Evolutionary conservation across 2,888 invertebrate genomes (phyloP), one percentile per base, ranked within the genome.

Genomic region (Crocallis elinguaria): DNA sequence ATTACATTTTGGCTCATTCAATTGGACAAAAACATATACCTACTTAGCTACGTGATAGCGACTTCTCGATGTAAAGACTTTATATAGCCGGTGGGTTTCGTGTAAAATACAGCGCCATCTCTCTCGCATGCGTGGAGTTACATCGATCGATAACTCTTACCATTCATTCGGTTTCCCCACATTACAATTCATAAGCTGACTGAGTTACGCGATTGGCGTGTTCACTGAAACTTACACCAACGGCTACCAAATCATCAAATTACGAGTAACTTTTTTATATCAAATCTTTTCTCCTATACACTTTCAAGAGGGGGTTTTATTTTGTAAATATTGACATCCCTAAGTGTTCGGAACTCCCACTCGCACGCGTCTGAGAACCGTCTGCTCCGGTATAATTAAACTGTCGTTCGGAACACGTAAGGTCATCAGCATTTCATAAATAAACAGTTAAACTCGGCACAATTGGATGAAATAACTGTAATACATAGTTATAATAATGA

Each of bases 41-140:
- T n/a, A n/a, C n/a, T n/a, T n/a, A n/a, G n/a, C n/a, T n/a, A n/a
- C n/a, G n/a, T n/a, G n/a, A n/a, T n/a, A n/a, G n/a, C n/a, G n/a
- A n/a, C n/a, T n/a, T n/a, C n/a, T n/a, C n/a, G n/a, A n/a, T n/a
- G n/a, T n/a, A n/a, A n/a, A n/a, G n/a, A n/a, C n/a, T n/a, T n/a
- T n/a, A n/a, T n/a, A n/a, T n/a, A n/a, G n/a, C n/a, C n/a, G n/a
- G n/a, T n/a, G n/a, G n/a, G n/a, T n/a, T n/a, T n/a, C n/a, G n/a
- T 30, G 12, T 30, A 8, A 19, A 3, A 8, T 8, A 16, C 35
- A 51, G 51, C 53, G 53, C 53, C 53, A 54, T 54, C 53, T 54
- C 2, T 49, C 38, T n/a, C 9, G 0, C 16, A 29, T 19, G 9
- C n/a, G 21, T 21, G 19, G 33, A 54, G 25, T 5, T 16, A 32